Evolutionary conservation across 2,888 invertebrate genomes (phyloP).

Genomic region (Clanis bilineata): DNA sequence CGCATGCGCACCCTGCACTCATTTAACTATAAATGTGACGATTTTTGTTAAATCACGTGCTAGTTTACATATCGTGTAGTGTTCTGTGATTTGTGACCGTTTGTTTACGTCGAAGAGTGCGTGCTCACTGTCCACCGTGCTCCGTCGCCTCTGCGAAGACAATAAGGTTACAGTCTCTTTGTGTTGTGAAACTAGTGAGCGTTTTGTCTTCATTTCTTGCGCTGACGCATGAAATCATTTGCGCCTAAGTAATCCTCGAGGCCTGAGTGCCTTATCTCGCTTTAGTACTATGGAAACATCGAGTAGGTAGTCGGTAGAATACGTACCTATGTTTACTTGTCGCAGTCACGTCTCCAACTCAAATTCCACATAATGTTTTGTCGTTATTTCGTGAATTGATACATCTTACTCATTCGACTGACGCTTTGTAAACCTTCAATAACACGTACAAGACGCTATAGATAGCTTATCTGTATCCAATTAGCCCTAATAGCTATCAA

Average conservation of each 20-base stretch:
- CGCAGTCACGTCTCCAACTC: neutral
- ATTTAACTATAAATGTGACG: conserved; percentile 52
- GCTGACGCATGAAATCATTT: conserved; percentile 50
- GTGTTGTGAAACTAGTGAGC: conserved; percentile 55
- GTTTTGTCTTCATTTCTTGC: conserved; percentile 49
- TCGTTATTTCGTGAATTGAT: neutral
- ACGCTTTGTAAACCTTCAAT: neutral
- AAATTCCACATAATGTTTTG: neutral
- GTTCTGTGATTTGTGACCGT: conserved; percentile 58
- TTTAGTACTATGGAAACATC: conserved; percentile 1
- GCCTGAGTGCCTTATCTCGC: conserved; percentile 56
- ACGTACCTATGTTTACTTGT: neutral
- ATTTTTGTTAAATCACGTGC: conserved; percentile 63
- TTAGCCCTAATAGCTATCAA: conserved; percentile 45
- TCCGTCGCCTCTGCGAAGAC: conserved; percentile 39
- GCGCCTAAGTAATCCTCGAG: conserved; percentile 54
- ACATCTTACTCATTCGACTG: neutral
- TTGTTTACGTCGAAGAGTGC: conserved; percentile 55
- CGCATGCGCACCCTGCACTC: conserved; percentile 68
- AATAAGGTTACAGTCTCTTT: conserved; percentile 62
- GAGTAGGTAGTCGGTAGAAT: neutral
- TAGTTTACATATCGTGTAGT: conserved; percentile 48
- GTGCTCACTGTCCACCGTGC: conserved; percentile 43
- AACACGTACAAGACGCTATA: conserved; percentile 20
- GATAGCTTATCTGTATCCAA: conserved; percentile 39